Evolutionary conservation across 1,140 invertebrate genomes (phyloP), one percentile per base, ranked within the genome.

Genomic region (Zaprionus ornatus): DNA sequence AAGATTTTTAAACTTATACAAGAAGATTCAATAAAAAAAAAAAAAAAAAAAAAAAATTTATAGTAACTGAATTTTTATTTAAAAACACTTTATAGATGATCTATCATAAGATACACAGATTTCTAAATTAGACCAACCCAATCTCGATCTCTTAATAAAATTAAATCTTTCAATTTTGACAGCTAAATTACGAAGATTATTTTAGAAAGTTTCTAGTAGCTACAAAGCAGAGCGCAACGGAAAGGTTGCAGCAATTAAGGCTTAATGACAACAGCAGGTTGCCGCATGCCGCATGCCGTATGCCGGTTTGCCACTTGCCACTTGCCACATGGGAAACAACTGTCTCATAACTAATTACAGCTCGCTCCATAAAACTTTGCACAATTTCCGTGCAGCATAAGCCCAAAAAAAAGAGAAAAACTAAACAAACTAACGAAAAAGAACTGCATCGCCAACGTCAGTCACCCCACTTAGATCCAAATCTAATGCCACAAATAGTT

Each of bases 401-500:
- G 59, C 50, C 48, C 27, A 48, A 66, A 54, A 59, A 74, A 71
- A 48, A 25, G 12, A 32, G n/a, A 66, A 27, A 61, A 66, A 59
- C 27, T 13, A 19, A 17, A 17, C 1, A 45, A 45, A 45, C n/a
- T 9, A 62, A 86, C 64, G 35, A 82, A 76, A 83, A 61, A 25
- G 77, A 82, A 82, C 60, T 62, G 68, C 35, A 80, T 42, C 77
- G 70, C 74, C 29, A 32, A 32, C 62, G 72, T 59, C 64, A 71
- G 42, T 52, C 65, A 63, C 68, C 63, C 32, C 25, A 86, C 82
- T 68, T 80, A 82, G 73, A 85, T 82, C 64, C 78, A 67, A 61
- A 77, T 72, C 77, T 78, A 71, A 63, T 75, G 71, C 80, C 80
- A 76, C 76, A 75, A 82, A 74, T 61, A 59, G 83, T 65, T 57